Percentiles rank a stretch among this genome's conserved stretches.
Conservation (phyloP, 2,113 vertebrate genomes). For the Hippocampus zosterae region DNA sequence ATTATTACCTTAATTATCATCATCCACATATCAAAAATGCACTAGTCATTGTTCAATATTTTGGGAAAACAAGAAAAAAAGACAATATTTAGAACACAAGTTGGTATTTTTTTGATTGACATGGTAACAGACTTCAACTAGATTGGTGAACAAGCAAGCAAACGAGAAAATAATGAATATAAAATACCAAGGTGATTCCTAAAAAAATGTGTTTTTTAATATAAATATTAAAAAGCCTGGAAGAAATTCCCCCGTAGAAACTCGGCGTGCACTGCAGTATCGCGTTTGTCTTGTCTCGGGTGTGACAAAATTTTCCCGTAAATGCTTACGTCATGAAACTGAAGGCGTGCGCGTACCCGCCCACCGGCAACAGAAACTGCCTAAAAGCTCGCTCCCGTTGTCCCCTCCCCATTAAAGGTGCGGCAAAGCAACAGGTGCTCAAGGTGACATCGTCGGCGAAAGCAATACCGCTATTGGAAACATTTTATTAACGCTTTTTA, state of each 20-base stretch:
- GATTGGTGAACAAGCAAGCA: too few species aligned
- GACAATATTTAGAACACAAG: too few species aligned
- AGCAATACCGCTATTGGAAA: background rate
- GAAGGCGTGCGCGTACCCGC: slow-evolving; percentile 53
- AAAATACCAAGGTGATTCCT: too few species aligned
- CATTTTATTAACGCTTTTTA: background rate
- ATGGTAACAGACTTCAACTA: too few species aligned
- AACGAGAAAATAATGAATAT: too few species aligned
- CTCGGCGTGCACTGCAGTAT: background rate
- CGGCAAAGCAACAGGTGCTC: slow-evolving; percentile 63
- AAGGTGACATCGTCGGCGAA: background rate
- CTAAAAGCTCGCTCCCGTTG: slow-evolving; percentile 57
- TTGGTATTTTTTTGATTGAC: too few species aligned
- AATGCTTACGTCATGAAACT: slow-evolving; percentile 62
- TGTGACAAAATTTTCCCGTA: background rate
- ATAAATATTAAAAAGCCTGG: background rate
- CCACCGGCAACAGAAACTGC: slow-evolving; percentile 53
- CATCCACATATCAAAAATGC: too few species aligned
- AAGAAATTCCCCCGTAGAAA: background rate
- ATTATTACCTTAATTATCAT: background rate
- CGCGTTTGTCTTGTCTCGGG: background rate
- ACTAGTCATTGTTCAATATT: too few species aligned
- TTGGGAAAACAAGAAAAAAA: too few species aligned
- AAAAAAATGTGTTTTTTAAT: too few species aligned
- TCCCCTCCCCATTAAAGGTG: slow-evolving; percentile 55